Evolutionary conservation across 2,797 vertebrate species (phyloP).

Genomic region (Mus caroli): DNA sequence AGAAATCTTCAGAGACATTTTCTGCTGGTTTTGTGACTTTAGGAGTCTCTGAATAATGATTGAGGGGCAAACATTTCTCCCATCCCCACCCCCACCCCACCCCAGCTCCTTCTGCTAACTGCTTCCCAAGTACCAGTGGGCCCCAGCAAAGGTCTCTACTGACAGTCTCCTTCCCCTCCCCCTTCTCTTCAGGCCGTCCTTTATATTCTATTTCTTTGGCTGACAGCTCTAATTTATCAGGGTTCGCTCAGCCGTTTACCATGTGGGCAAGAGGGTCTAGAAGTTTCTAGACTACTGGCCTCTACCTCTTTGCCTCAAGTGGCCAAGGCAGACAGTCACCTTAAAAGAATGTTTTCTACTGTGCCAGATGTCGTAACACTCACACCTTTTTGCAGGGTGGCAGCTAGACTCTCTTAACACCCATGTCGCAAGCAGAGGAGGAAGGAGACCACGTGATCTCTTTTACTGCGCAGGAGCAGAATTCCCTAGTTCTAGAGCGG

Average conservation of each 20-base stretch:
- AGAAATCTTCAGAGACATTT: background rate
- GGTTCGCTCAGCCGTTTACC: slow-evolving; percentile 64
- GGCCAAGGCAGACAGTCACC: background rate
- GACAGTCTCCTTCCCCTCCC: background rate
- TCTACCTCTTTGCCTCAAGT: slow-evolving; percentile 35
- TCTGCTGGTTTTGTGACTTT: background rate
- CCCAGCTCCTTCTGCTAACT: background rate
- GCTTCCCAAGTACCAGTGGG: background rate
- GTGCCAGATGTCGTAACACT: slow-evolving; percentile 29
- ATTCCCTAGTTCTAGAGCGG: background rate
- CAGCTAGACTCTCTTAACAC: background rate
- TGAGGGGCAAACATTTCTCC: background rate
- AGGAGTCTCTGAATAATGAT: background rate
- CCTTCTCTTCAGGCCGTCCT: background rate
- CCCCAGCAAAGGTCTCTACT: background rate
- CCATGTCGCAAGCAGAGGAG: background rate
- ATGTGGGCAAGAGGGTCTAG: slow-evolving; percentile 63
- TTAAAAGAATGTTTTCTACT: slow-evolving; percentile 42
- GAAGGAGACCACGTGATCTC: background rate
- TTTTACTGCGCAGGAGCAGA: background rate
- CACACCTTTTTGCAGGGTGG: background rate
- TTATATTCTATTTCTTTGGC: background rate
- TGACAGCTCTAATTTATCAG: slow-evolving; percentile 37
- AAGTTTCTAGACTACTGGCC: slow-evolving; percentile 62
- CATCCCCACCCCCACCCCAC: no score